These are phyloP conservation scores for Gisinianus flammeolus DNA, from an alignment of 2,888 invertebrate species.

Conservation along the genomic window DNA sequence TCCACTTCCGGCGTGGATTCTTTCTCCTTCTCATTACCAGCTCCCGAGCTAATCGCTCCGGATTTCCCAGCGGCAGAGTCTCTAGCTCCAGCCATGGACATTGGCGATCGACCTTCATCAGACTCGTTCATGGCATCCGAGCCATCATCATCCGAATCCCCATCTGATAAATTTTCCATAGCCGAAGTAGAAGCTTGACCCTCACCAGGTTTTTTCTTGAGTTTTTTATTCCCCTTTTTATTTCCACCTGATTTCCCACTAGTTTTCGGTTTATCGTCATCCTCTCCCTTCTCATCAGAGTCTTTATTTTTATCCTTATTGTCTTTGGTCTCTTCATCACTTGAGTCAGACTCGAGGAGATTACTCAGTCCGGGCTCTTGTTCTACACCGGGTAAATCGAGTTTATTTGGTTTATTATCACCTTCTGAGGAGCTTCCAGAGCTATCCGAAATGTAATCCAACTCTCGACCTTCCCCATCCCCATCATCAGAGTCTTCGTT, in stretches of 20 bases:
- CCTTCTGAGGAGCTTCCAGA: conserved; percentile 57
- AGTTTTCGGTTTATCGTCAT: conserved; percentile 60
- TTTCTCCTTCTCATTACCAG: not conserved
- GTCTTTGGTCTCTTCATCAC: conserved; percentile 80
- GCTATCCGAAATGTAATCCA: conserved; percentile 91
- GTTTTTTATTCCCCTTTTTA: conserved; percentile 59
- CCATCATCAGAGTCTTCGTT: conserved; percentile 97
- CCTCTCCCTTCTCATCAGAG: conserved; percentile 69
- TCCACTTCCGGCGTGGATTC: conserved; percentile 60
- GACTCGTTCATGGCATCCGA: conserved; percentile 34
- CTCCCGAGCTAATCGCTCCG: conserved; percentile 42
- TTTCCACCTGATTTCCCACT: conserved; percentile 60
- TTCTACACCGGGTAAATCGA: conserved; percentile 85
- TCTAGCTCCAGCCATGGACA: conserved; percentile 34
- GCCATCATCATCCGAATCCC: conserved; percentile 10
- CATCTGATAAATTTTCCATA: conserved; percentile 32
- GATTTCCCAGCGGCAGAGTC: conserved; percentile 54
- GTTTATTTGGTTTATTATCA: conserved; percentile 69
- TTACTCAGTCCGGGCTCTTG: conserved; percentile 88
- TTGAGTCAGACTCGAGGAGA: conserved; percentile 83
- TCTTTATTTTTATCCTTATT: conserved; percentile 73
- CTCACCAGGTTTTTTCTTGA: not conserved
- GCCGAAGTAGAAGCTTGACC: conserved; percentile 3
- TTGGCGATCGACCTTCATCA: conserved; percentile 32
- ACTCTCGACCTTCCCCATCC: conserved; percentile 92